Evolutionary conservation across 2,113 vertebrate species (phyloP).

Genomic region (Centropus bengalensis): DNA sequence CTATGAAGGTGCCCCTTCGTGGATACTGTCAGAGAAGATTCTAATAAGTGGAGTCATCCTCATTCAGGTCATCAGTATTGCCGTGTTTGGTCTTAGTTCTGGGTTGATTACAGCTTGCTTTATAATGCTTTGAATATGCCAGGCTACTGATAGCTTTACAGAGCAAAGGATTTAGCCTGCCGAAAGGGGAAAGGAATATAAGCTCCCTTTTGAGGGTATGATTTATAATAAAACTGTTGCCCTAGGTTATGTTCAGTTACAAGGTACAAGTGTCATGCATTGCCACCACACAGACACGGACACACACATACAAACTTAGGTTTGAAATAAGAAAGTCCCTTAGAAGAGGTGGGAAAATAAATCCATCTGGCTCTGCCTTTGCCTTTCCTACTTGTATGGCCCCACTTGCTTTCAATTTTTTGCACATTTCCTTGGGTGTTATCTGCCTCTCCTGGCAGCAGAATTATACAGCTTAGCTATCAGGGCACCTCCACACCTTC

Average conservation of each 20-base stretch:
- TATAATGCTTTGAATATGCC: not conserved
- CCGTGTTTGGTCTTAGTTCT: not conserved
- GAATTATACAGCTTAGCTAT: not conserved
- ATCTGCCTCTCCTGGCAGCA: not conserved
- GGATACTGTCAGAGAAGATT: conserved; percentile 6
- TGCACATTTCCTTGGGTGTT: not conserved
- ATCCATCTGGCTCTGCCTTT: not conserved
- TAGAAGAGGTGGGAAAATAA: not conserved
- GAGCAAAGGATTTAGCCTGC: not conserved
- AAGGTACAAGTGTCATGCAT: not conserved
- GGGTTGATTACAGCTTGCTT: not conserved
- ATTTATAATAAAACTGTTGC: not conserved
- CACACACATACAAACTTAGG: not conserved
- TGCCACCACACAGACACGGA: not conserved
- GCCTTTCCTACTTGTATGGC: not conserved
- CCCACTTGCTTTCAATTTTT: not conserved
- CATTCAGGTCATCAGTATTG: not conserved
- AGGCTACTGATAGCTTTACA: not conserved
- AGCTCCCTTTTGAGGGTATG: not conserved
- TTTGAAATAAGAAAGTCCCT: not conserved
- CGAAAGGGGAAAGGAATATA: not conserved
- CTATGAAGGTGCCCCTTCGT: not conserved
- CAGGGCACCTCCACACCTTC: not conserved
- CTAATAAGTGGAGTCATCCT: not conserved
- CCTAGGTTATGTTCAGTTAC: not conserved